Percentiles rank a stretch among this genome's conserved stretches.
phyloP scores from a whole-genome alignment of 2,888 invertebrate genomes.

The Ornithoptera priamus region DNA sequence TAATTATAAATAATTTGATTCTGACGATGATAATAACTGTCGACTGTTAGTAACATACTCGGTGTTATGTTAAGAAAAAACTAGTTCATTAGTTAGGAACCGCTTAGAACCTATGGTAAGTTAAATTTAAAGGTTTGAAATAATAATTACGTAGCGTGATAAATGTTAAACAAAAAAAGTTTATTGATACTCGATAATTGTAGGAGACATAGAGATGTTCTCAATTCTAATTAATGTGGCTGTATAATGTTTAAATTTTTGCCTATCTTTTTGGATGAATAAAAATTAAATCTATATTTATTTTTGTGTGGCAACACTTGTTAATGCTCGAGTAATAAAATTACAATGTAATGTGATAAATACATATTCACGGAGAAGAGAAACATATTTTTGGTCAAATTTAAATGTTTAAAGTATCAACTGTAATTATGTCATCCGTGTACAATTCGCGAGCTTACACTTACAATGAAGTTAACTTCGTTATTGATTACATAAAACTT shows the following conservation, averaged over 20 bases:
- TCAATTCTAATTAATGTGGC: neutral
- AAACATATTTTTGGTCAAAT: conserved; percentile 6
- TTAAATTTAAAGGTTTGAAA: neutral
- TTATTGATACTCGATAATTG: neutral
- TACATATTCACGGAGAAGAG: conserved; percentile 1
- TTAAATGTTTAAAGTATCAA: neutral
- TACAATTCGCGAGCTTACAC: conserved; percentile 65
- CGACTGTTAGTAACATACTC: conserved; percentile 13
- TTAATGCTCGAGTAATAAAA: neutral
- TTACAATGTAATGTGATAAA: neutral
- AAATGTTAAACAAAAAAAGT: neutral
- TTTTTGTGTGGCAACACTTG: neutral
- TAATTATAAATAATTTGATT: conserved; percentile 12
- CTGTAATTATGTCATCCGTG: conserved; percentile 42
- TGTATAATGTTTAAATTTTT: neutral
- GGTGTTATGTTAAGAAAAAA: neutral
- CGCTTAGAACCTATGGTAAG: neutral
- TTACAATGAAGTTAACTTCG: conserved; percentile 31
- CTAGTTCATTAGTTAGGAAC: conserved; percentile 18
- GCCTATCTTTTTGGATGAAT: neutral
- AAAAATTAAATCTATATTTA: neutral
- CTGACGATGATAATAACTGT: conserved; percentile 14
- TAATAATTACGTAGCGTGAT: neutral
- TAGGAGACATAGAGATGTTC: neutral
- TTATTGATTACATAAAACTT: neutral